Evolutionary conservation across 2,888 invertebrate species (phyloP), one percentile per base, ranked within the genome.

Genomic region (Calameuta pallipes): DNA sequence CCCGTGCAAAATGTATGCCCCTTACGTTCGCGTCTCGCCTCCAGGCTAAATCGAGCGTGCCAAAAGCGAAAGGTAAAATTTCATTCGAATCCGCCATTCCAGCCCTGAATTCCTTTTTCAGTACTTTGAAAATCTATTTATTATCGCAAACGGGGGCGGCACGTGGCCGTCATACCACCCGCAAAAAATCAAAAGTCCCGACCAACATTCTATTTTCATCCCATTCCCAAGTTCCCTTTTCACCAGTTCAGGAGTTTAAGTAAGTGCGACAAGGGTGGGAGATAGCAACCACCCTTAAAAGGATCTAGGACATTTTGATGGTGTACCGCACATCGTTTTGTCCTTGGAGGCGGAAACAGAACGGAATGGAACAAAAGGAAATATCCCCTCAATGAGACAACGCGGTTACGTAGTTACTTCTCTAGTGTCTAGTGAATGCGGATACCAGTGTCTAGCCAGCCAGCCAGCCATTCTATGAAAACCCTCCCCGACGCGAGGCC

Each of bases 1-100:
- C 84, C 89, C 88, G 87, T 90, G 87, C 86, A 90, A 90, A 89
- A 90, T 90, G 89, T 86, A 89, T 88, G 85, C 86, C 87, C 84
- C 83, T 76, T 73, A 78, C 78, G 73, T 36, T 74, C 85, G 80
- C 78, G 81, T 82, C 81, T 81, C 80, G 80, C 78, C 37, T 23
- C 33, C 68, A 79, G 71, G 84, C 82, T 87, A 87, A 88, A 88
- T 87, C 87, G 87, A 88, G 84, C 85, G 78, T 83, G 79, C 76
- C 80, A 81, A 34, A 31, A 74, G 31, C 74, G 74, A 74, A 74
- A 74, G 36, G 74, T n/a, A 37, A 36, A 74, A 74, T 74, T 74
- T 34, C 74, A 34, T 34, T 30, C 23, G 71, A 15, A 71, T 71
- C 31, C 71, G 71, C 34, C 23, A 31, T 71, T 71, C 71, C 71